phyloP scores from a whole-genome alignment of 2,113 vertebrate species.

The Bungarus multicinctus region DNA sequence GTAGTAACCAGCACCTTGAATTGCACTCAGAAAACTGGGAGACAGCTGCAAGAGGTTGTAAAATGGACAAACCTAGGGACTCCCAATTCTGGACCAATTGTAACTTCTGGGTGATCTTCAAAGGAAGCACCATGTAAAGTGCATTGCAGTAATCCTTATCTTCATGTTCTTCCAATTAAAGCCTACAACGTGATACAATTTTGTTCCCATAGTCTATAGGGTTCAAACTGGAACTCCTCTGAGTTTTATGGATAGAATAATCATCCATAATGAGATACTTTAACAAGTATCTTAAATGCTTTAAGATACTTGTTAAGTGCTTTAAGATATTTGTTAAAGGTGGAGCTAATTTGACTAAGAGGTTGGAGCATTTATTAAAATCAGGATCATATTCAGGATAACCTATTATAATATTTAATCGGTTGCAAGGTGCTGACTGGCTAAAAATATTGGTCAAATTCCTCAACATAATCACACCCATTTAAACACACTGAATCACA shows the following conservation, averaged over 20 bases:
- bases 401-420: not conserved
- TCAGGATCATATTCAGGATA: not conserved
- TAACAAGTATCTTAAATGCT: not conserved
- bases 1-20: not conserved
- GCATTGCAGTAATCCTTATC: not conserved
- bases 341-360: not conserved
- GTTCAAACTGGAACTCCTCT: not conserved
- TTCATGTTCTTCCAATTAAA: not conserved
- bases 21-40: not conserved
- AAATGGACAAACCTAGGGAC: not conserved
- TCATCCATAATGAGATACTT: too few relatives aligned
- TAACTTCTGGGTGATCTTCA: not conserved
- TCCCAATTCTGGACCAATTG: not conserved
- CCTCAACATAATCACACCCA: not conserved
- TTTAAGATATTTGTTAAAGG: not conserved
- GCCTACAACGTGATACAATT: not conserved
- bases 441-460: not conserved
- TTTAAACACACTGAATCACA: slow-evolving; percentile 6
- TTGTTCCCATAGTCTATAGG: not conserved
- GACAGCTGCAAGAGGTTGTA: not conserved
- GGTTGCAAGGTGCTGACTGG: not conserved
- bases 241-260: not conserved
- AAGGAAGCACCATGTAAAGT: not conserved
- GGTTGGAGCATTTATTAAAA: not conserved
- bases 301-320: too few relatives aligned